A percentile compares a stretch with the other conserved stretches of the same genome.
These are phyloP conservation scores for Fopius arisanus DNA, from an alignment of 1,140 invertebrate species.

Conservation along the genomic window DNA sequence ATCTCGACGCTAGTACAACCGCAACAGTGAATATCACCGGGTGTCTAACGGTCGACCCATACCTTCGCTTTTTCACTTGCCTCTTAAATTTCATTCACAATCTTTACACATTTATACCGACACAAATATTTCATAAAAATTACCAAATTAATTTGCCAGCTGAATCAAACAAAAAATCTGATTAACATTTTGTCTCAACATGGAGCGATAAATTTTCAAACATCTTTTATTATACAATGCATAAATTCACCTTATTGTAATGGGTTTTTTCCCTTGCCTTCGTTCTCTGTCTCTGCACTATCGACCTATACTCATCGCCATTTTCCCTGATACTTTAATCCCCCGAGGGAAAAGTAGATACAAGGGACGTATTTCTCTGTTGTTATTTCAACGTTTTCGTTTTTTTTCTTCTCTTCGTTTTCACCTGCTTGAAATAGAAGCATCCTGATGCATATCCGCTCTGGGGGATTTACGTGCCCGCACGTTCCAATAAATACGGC, in stretches of 20 bases:
- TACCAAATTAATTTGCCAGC: too few species aligned
- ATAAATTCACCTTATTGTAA: background rate
- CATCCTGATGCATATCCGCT: conserved; percentile 6
- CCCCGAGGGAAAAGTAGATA: conserved; percentile 19
- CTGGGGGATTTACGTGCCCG: conserved; percentile 3
- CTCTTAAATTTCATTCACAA: too few species aligned
- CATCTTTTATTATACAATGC: background rate
- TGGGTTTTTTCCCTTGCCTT: background rate
- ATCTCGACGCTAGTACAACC: too few species aligned
- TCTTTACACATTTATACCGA: too few species aligned
- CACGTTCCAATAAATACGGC: conserved; percentile 22
- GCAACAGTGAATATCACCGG: too few species aligned
- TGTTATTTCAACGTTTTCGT: background rate
- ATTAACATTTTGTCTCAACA: too few species aligned
- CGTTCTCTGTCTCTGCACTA: conserved; percentile 19
- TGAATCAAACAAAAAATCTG: too few species aligned
- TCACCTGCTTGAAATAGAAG: conserved; percentile 27
- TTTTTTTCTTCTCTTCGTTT: conserved; percentile 19
- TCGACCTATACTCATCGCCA: conserved; percentile 12
- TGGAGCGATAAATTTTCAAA: background rate
- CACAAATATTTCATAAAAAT: too few species aligned
- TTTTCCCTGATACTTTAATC: conserved; percentile 28
- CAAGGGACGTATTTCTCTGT: background rate
- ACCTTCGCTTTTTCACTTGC: too few species aligned
- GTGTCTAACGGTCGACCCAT: too few species aligned